These are phyloP conservation scores for Atethmia centrago DNA, from an alignment of 2,888 invertebrate species.

Conservation along the genomic window DNA sequence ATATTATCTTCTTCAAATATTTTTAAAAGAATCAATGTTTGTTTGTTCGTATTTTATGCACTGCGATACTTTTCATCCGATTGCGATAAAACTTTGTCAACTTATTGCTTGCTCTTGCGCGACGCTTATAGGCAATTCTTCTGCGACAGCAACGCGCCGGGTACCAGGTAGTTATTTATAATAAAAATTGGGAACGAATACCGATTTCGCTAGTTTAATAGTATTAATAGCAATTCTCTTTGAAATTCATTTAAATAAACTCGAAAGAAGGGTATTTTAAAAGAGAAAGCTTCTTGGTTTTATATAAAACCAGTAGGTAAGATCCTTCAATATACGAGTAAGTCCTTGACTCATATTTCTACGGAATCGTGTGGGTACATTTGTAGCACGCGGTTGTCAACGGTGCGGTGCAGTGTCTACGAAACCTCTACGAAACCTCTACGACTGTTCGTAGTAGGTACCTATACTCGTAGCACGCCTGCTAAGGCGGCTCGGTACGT, in stretches of 20 bases:
- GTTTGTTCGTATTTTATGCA: neutral
- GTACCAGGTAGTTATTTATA: neutral
- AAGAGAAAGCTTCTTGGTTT: neutral
- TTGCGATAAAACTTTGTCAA: neutral
- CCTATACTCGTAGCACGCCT: conserved; percentile 29
- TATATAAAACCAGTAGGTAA: neutral
- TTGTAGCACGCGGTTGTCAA: conserved; percentile 22
- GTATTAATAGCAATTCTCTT: neutral
- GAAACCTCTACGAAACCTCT: conserved; percentile 37
- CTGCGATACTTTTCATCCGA: neutral
- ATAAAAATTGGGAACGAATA: too few relatives aligned
- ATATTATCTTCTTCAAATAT: too few relatives aligned
- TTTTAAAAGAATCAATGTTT: neutral
- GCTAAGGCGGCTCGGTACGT: conserved; percentile 31
- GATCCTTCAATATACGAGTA: neutral
- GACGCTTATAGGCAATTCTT: neutral
- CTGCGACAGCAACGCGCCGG: neutral
- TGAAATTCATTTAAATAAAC: neutral
- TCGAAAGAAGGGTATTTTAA: neutral
- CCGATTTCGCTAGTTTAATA: neutral
- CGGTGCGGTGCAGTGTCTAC: conserved; percentile 7
- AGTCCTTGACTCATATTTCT: conserved; percentile 4
- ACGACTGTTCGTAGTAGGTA: conserved; percentile 32
- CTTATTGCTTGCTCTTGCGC: too few relatives aligned
- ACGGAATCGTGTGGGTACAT: conserved; percentile 3